Base-by-base conservation (phyloP, 2,797 vertebrate species). In the Crenichthys baileyi region DNA sequence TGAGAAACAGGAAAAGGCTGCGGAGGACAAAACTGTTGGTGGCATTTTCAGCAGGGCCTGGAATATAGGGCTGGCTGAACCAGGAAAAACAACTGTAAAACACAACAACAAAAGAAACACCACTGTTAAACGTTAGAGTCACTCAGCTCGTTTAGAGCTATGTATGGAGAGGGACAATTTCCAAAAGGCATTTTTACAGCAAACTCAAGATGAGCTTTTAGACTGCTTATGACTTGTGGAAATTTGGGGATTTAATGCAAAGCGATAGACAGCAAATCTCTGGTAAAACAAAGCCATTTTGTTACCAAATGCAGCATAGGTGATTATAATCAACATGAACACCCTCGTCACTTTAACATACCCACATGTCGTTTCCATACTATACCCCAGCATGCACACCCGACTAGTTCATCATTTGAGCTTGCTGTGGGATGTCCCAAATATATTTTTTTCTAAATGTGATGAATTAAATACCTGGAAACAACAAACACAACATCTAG, bases 1-100 rank as follows among this genome's bases (percentile, higher is more conserved):
- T 97, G 97, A 98, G 97, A 98, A 98, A 99, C 97, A 97, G 97
- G 98, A 99, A 98, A 98, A 98, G 91, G 97, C 98, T 99, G 97
- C 97, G 98, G 97, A 98, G 97, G 98, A 99, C 95, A 96, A 99
- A 98, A 99, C 97, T 98, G 97, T 98, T 98, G 98, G 97, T 98
- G 98, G 97, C 96, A 97, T 99, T 98, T 98, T 99, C 98, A 98
- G 98, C 98, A 96, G 97, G 97, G 97, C 97, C 98, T 98, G 98
- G 98, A 98, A 98, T 97, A 97, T 98, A 98, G 97, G 97, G 98
- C 97, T 98, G 97, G 98, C 97, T 99, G 98, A 99, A 98, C 97
- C 98, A 98, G 98, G 98, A 97, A 99, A 99, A 99, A 99, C 97
- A 99, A 99, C 98, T 99, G 98, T 98, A 99, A 99, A 99, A 99